Evolutionary conservation across 2,113 vertebrate species (phyloP), one percentile per base, ranked within the genome.

Genomic region (Cygnus buccinator): DNA sequence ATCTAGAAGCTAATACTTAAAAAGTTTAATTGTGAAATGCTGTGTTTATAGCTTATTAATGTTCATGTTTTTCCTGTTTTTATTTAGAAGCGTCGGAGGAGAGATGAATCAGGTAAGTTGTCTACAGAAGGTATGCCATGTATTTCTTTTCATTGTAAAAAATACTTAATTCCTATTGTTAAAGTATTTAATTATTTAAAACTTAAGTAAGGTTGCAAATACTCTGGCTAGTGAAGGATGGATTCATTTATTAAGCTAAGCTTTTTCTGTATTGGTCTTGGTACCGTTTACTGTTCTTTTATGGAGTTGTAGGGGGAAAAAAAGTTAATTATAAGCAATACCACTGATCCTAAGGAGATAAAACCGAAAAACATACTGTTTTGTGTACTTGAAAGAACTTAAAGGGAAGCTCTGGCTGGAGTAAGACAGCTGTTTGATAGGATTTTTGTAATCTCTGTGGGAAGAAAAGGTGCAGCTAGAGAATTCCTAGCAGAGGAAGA

Each of bases 81-180:
- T 89, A 63, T 96, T 97, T 95, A 99, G 99, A 98, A 99, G 89
- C 98, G 98, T 83, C 99, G 98, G 88, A 98, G 97, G 96, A 98
- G 98, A 97, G 97, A 98, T 80, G 98, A 99, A 65, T 98, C 98
- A 10, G 98, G 94, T 96, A 98, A 98, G 71, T 95, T 98, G 52
- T 95, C 98, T 87, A 94, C 98, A 83, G 97, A 98, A 97, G 98
- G 99, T 99, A 98, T 79, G 98, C 97, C 97, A 16, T 31, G 2
- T 62, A 33, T 72, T 91, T 82, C 28, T 78, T 11, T 66, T 85
- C 63, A 68, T 72, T 80, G 74, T 81, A 92, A 59, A 71, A 71
- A 88, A 10, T 31, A 80, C 52, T 75, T 85, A 59, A 57, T 65
- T 78, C 16, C 84, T n/a, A 80, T 50, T 84, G 54, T 65, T 72